phyloP scores from a whole-genome alignment of 2,113 vertebrate species.

The Arothron firmamentum region DNA sequence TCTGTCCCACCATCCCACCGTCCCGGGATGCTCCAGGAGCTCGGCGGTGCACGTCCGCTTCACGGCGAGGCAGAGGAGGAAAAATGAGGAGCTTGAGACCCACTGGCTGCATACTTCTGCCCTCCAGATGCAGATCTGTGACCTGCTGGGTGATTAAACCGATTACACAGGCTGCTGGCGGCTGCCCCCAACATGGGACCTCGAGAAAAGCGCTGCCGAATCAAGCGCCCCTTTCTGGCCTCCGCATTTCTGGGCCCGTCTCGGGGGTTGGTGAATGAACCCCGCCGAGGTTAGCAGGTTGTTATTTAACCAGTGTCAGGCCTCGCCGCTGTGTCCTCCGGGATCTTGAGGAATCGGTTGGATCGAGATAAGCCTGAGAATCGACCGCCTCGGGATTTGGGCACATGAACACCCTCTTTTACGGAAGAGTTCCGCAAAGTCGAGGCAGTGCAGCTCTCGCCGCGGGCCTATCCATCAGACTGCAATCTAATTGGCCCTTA shows the following conservation, averaged over 20 bases:
- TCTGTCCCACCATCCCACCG: constrained; percentile 62
- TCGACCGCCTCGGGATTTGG: constrained; percentile 5
- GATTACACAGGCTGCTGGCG: neutral
- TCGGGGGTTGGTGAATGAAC: constrained; percentile 12
- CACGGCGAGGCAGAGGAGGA: constrained; percentile 55
- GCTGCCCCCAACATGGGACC: too few species aligned
- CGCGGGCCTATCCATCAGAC: neutral
- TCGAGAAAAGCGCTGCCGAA: too few species aligned
- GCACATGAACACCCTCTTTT: constrained; percentile 33
- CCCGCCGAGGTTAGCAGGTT: neutral
- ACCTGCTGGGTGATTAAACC: constrained; percentile 5
- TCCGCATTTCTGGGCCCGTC: too few species aligned
- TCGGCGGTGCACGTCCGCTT: constrained; percentile 42
- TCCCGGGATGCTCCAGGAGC: constrained; percentile 57
- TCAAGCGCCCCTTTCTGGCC: too few species aligned
- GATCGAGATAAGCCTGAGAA: constrained; percentile 3
- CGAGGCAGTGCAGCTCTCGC: neutral
- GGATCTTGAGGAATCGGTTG: neutral
- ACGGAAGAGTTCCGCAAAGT: constrained; percentile 17
- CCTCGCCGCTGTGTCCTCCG: neutral
- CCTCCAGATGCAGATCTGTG: constrained; percentile 40
- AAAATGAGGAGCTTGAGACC: constrained; percentile 62
- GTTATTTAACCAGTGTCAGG: constrained; percentile 7
- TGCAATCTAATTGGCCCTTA: neutral
- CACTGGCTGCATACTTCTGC: constrained; percentile 68